phyloP scores from a whole-genome alignment of 2,797 vertebrate genomes.

The Echiichthys vipera region DNA sequence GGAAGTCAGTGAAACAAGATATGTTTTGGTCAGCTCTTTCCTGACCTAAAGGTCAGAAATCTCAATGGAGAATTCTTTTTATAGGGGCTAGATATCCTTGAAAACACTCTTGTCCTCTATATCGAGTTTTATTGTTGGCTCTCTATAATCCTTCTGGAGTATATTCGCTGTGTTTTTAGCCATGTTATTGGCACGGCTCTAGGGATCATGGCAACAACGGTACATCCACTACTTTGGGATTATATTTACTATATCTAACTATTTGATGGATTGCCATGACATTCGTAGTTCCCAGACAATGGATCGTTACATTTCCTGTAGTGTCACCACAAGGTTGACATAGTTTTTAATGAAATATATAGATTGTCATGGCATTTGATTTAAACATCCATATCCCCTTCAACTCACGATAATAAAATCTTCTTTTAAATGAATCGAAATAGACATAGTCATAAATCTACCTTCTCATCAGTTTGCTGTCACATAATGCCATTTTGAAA shows the following conservation, averaged over 20 bases:
- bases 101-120: slow-evolving; percentile 40
- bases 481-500: not conserved
- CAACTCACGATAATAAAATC: too few relatives aligned
- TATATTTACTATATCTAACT: slow-evolving; percentile 12
- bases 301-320: not conserved
- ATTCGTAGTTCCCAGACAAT: not conserved
- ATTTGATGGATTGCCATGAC: not conserved
- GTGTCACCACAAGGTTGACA: not conserved
- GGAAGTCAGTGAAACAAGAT: slow-evolving; percentile 82
- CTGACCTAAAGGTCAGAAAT: slow-evolving; percentile 82
- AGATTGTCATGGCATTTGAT: too few relatives aligned
- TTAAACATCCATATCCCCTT: too few relatives aligned
- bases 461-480: not conserved
- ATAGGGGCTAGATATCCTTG: slow-evolving; percentile 64
- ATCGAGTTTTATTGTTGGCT: slow-evolving; percentile 13
- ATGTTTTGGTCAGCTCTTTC: slow-evolving; percentile 82
- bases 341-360: not conserved
- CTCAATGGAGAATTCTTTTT: slow-evolving; percentile 72
- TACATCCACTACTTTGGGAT: not conserved
- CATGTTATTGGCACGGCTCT: not conserved
- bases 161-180: slow-evolving; percentile 7
- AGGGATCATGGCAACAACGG: not conserved
- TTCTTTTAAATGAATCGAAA: too few relatives aligned
- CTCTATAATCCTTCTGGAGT: slow-evolving; percentile 21
- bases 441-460: too few relatives aligned